phyloP scores from a whole-genome alignment of 2,797 vertebrate species.

The Orestias chungarensis region DNA sequence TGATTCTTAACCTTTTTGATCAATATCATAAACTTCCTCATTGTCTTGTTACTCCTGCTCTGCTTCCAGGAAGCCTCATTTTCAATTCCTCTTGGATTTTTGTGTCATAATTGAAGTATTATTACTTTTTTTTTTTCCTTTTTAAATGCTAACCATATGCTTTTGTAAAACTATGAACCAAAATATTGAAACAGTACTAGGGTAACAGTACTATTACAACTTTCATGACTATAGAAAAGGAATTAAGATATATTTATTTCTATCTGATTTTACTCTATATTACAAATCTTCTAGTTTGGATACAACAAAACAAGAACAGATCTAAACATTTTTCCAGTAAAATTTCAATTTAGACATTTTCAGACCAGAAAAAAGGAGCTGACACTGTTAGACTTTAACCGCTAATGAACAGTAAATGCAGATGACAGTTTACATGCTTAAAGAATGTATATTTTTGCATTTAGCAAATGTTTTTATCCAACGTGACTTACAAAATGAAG shows the following conservation, averaged over 20 bases:
- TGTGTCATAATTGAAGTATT: background rate
- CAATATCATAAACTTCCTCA: background rate
- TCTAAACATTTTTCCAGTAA: too few species aligned
- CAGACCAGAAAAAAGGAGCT: background rate
- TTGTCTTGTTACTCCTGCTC: background rate
- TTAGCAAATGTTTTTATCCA: too few species aligned
- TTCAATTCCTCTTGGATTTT: background rate
- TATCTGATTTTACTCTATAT: background rate
- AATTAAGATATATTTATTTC: background rate
- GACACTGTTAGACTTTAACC: background rate
- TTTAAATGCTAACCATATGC: background rate
- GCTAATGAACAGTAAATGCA: background rate
- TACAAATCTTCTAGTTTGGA: too few species aligned
- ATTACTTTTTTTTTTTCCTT: too few species aligned
- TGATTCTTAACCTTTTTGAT: background rate
- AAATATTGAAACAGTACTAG: too few species aligned
- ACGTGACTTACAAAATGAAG: too few species aligned
- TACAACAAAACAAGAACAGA: too few species aligned
- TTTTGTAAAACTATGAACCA: too few species aligned
- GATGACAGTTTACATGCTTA: too few species aligned
- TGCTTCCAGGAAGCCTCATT: background rate
- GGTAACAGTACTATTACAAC: too few species aligned
- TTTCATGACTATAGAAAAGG: too few species aligned
- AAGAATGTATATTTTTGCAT: too few species aligned
- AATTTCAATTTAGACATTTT: background rate